Base-by-base conservation (phyloP, 2,113 vertebrate genomes). In the Misgurnus mizolepis region DNA sequence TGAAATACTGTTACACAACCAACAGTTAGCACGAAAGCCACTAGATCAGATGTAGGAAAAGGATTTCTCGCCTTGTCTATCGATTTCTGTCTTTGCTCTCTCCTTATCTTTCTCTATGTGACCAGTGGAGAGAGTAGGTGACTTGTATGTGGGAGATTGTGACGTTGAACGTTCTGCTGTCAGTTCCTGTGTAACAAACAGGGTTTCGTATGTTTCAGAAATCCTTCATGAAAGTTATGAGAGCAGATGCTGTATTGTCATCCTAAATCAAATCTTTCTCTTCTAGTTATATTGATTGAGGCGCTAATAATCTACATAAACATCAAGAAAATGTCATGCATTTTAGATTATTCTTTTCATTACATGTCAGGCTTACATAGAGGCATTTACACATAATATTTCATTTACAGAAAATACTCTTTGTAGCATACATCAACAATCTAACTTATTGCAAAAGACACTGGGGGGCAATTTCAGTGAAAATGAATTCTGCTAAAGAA, bases 221-320 rank as follows among this genome's bases (percentile, higher is more conserved):
- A 78, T 64, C 74, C 74, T 78, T 74, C 68, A 61, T 61, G 73
- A 84, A 73, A 45, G 68, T 78, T 81, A 77, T 60, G 6, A 65
- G 60, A 75, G 41, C 72, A 80, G 67, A 76, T 18, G 58, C 47
- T 50, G 64, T 41, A 49, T 9, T 34, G 27, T 34, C 27, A 34
- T 34, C 27, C 14, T 5, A 45, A 64, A 80, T 61, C 50, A 0
- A 15, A n/a, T 11, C 69, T 27, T 67, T 50, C 53, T 56, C n/a
- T 55, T 17, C 10, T 18, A 68, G 7, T 60, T 68, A 27, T 22
- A 65, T 71, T 64, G 69, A 6, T 34, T 65, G 22, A 50, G 64
- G 71, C 65, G 66, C 75, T 41, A 50, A 27, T 50, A 43, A 43
- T 64, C 22, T 53, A 3, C 50, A 53, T 53, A 53, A 11, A 67